Percentiles rank a stretch among this genome's conserved stretches.
These are phyloP conservation scores for Leptodactylus fallax DNA, from an alignment of 2,797 vertebrate species.

Conservation along the genomic window DNA sequence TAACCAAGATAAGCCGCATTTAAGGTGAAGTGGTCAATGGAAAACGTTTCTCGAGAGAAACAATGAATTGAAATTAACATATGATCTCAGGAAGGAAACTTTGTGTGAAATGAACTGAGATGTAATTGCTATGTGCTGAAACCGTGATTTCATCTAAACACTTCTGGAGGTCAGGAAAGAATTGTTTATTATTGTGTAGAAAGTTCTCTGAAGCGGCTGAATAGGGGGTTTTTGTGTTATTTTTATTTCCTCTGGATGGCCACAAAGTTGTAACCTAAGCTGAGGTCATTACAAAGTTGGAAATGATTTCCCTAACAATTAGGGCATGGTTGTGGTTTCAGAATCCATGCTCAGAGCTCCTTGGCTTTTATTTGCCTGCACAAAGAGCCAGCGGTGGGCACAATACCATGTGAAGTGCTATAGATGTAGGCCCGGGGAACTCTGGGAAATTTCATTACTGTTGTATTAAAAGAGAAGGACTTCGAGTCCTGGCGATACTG, in stretches of 20 bases:
- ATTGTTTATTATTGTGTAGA: constrained; percentile 63
- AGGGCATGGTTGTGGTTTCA: constrained; percentile 54
- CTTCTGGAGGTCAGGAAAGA: constrained; percentile 63
- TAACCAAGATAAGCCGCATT: background rate
- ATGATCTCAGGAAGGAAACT: constrained; percentile 64
- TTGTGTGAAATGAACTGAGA: constrained; percentile 58
- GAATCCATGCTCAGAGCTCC: constrained; percentile 47
- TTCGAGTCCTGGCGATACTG: background rate
- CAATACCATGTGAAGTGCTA: constrained; percentile 48
- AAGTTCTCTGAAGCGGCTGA: constrained; percentile 59
- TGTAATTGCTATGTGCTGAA: constrained; percentile 65
- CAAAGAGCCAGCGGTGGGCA: constrained; percentile 46
- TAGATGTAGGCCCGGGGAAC: constrained; percentile 10
- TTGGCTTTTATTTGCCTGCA: constrained; percentile 44
- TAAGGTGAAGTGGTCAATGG: constrained; percentile 25
- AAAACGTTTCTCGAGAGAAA: constrained; percentile 52
- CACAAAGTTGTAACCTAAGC: constrained; percentile 61
- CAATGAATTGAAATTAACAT: constrained; percentile 56
- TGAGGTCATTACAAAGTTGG: constrained; percentile 61
- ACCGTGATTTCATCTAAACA: constrained; percentile 63
- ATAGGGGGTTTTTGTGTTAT: constrained; percentile 53
- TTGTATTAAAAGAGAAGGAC: constrained; percentile 22
- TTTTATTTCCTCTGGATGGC: constrained; percentile 62
- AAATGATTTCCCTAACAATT: constrained; percentile 61
- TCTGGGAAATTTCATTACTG: constrained; percentile 24